Evolutionary conservation across 2,113 vertebrate species (phyloP).

Genomic region (Leucopsar rothschildi): DNA sequence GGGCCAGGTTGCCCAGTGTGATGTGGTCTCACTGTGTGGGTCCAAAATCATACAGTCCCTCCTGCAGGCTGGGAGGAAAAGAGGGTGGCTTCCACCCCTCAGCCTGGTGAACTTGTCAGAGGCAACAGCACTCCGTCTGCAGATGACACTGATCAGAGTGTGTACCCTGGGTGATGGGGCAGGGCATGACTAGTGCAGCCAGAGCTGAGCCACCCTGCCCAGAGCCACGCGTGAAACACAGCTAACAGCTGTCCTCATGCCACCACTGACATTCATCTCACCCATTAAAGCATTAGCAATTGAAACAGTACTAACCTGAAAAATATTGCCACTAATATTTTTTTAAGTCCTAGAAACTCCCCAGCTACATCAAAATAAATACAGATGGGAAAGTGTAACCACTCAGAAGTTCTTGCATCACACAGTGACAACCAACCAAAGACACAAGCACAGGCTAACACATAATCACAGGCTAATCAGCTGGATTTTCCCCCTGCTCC

Average conservation of each 20-base stretch:
- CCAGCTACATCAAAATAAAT: background rate
- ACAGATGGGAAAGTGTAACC: background rate
- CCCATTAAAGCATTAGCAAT: background rate
- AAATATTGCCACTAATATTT: background rate
- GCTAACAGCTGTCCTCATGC: background rate
- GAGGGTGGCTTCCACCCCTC: background rate
- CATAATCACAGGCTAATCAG: constrained; percentile 46
- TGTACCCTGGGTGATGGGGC: background rate
- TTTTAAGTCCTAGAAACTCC: background rate
- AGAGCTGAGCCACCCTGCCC: background rate
- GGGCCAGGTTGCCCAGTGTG: background rate
- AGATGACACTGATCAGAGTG: background rate
- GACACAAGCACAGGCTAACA: background rate
- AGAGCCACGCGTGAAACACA: fast-evolving
- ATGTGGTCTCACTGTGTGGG: fast-evolving
- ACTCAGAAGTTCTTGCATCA: background rate
- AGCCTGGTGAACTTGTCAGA: background rate
- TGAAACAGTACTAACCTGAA: background rate
- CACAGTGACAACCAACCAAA: background rate
- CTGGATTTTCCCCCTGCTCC: background rate
- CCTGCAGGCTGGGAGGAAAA: background rate
- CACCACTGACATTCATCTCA: background rate
- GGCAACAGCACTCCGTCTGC: fast-evolving
- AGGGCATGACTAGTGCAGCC: fast-evolving
- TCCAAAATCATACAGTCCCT: background rate